Conservation (phyloP, 2,797 vertebrate genomes). For the Allobates femoralis region DNA sequence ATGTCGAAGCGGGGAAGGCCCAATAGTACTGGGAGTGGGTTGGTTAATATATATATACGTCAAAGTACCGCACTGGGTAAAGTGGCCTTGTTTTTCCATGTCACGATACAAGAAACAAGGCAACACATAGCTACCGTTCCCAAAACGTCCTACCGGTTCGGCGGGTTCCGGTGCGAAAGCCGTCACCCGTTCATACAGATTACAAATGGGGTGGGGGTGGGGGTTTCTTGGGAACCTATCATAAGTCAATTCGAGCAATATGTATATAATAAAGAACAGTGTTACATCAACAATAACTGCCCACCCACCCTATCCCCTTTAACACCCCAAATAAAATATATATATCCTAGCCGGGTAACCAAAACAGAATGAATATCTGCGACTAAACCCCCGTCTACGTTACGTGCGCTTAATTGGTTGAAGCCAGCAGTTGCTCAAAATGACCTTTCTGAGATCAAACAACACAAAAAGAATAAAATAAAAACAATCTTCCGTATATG, state of each 20-base stretch:
- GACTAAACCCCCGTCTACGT: slow-evolving; percentile 37
- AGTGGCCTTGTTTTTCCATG: slow-evolving; percentile 6
- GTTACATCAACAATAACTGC: slow-evolving; percentile 50
- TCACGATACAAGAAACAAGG: neutral
- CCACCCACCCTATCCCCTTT: slow-evolving; percentile 40
- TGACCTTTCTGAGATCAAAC: slow-evolving; percentile 33
- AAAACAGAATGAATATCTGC: slow-evolving; percentile 25
- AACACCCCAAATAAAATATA: slow-evolving; percentile 6
- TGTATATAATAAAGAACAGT: slow-evolving; percentile 52
- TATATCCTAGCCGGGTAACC: slow-evolving; percentile 46
- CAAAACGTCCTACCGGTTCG: slow-evolving; percentile 12
- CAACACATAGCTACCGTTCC: slow-evolving; percentile 10
- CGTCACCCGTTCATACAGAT: neutral
- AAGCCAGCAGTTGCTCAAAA: slow-evolving; percentile 28
- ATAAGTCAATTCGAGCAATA: slow-evolving; percentile 16
- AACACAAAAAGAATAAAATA: neutral
- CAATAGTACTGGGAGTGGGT: slow-evolving; percentile 4
- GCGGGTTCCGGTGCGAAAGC: neutral
- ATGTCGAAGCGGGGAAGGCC: neutral
- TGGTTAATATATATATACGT: neutral
- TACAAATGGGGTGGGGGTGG: neutral
- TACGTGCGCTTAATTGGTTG: slow-evolving; percentile 23
- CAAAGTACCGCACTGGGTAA: slow-evolving; percentile 20
- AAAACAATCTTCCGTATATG: neutral
- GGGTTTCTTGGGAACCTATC: slow-evolving; percentile 34